Evolutionary conservation across 2,888 invertebrate species (phyloP).

Genomic region (Argyresthia albistria): DNA sequence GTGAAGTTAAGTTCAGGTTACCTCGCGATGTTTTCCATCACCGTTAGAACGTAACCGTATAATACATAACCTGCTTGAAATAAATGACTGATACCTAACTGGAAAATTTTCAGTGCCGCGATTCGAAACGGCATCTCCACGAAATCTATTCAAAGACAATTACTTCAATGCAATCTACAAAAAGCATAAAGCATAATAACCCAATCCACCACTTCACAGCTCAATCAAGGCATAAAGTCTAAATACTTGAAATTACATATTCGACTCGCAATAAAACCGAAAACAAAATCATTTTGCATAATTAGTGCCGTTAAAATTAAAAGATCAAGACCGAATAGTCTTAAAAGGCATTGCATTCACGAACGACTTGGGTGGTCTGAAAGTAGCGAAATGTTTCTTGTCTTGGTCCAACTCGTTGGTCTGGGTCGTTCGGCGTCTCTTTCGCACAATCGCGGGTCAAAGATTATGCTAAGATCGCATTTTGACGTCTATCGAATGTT

Average conservation of each 20-base stretch:
- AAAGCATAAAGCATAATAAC: neutral
- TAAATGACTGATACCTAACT: too few relatives aligned
- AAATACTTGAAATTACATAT: neutral
- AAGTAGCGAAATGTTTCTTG: constrained; percentile 16
- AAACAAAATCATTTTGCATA: constrained; percentile 5
- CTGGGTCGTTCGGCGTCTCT: constrained; percentile 8
- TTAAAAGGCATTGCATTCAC: constrained; percentile 37
- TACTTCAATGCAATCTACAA: neutral
- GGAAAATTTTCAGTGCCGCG: too few relatives aligned
- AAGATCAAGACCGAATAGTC: constrained; percentile 43
- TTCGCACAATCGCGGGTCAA: constrained; percentile 22
- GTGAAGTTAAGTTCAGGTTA: too few relatives aligned
- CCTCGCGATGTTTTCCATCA: too few relatives aligned
- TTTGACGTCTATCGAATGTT: too few relatives aligned
- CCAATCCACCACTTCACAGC: constrained; percentile 3
- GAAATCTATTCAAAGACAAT: too few relatives aligned
- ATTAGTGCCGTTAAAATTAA: constrained; percentile 18
- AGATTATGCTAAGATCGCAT: constrained; percentile 27
- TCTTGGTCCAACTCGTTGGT: constrained; percentile 21
- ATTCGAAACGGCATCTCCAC: too few relatives aligned
- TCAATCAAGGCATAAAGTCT: constrained; percentile 1
- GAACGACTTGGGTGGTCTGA: constrained; percentile 58
- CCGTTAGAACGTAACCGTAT: too few relatives aligned
- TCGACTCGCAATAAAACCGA: constrained; percentile 1
- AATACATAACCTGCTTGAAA: too few relatives aligned